Percentiles rank a stretch among this genome's conserved stretches.
These are phyloP conservation scores for Daubentonia madagascariensis DNA, from an alignment of 2,113 vertebrate genomes.

Conservation along the genomic window DNA sequence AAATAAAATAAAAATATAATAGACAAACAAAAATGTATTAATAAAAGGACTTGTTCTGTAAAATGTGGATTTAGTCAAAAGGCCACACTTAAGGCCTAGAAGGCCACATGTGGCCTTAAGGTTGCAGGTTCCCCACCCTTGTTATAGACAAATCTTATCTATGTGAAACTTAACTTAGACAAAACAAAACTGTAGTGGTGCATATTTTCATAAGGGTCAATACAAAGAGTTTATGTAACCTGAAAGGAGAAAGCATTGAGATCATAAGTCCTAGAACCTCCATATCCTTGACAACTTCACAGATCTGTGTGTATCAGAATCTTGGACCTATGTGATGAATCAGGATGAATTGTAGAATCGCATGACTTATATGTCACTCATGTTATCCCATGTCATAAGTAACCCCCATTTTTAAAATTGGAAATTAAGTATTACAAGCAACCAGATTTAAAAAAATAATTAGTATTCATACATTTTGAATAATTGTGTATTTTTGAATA, in stretches of 20 bases:
- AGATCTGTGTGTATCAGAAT: not conserved
- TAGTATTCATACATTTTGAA: not conserved
- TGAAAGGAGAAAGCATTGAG: not conserved
- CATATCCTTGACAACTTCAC: not conserved
- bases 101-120: too few relatives aligned
- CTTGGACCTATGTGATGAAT: not conserved
- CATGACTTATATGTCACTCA: not conserved
- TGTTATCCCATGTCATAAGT: not conserved
- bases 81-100: too few relatives aligned
- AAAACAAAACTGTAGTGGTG: not conserved
- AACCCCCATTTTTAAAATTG: not conserved
- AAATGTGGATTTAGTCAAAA: too few relatives aligned
- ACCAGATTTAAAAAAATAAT: not conserved
- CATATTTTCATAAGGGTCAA: not conserved
- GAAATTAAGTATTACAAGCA: not conserved
- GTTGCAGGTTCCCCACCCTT: too few relatives aligned
- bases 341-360: not conserved
- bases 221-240: not conserved
- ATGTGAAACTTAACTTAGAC: not conserved
- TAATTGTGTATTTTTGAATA: not conserved
- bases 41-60: too few relatives aligned
- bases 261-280: not conserved
- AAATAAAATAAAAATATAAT: too few relatives aligned
- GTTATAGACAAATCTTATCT: not conserved
- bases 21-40: too few relatives aligned